Evolutionary conservation across 2,888 invertebrate species (phyloP), one percentile per base, ranked within the genome.

Genomic region (Homarus gammarus): DNA sequence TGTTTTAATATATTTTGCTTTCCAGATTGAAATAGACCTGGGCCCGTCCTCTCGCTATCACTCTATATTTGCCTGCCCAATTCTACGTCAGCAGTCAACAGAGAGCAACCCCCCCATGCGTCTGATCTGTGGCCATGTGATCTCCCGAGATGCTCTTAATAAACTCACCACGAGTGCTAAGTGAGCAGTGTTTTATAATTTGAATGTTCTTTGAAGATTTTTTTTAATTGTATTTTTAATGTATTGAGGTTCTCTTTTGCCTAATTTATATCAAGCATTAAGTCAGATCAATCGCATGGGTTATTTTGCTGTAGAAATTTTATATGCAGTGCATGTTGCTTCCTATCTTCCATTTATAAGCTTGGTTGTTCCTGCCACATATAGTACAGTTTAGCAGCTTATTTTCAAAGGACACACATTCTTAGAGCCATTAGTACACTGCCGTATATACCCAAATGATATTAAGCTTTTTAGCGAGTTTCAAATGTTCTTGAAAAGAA

Each of bases 41-140:
- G 99, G 98, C 64, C 95, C 95, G 87, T 98, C 98, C 92, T 97
- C 97, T 93, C 96, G 97, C 92, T 99, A 98, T 94, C 99, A 99
- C 95, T 99, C 99, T 8, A 97, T 99, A 93, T 99, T 99, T 95
- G 99, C 99, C 36, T 99, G 99, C 94, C 99, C 99, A 12, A 99
- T 99, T 93, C 95, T 99, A 91, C 96, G 99, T 86, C 99, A 99
- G 94, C 99, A 99, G 94, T 89, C 91, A 12, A 92, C 98, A 0
- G 98, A 98, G 93, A 96, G 96, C 92, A 99, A 99, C 95, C 99
- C 99, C 87, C 99, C 99, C 27, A 99, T 99, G 97, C 95, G 98
- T 92, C 95, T 99, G 91, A 96, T 97, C 2, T 99, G 99, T 94
- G 99, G 99, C 2, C 99, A 99, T 95, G 99, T 99, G 91, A 99